Percentiles rank a stretch among this genome's conserved stretches.
Conservation (phyloP, 2,888 invertebrate genomes). For the Brachylomia viminalis region DNA sequence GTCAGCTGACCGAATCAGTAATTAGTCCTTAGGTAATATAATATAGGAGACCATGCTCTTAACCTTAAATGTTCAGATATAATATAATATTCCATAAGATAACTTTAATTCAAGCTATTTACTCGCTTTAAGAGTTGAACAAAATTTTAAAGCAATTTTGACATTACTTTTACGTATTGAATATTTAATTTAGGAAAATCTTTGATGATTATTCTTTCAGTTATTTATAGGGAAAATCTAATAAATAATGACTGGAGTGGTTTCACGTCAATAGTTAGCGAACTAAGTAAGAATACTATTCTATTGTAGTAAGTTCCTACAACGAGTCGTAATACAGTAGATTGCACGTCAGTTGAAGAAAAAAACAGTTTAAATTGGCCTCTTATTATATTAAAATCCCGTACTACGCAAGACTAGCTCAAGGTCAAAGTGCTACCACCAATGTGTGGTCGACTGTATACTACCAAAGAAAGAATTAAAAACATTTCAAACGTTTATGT, state of each 20-base stretch:
- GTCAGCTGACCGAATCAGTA: conserved; percentile 7
- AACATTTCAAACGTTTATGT: no score
- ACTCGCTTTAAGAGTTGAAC: not conserved
- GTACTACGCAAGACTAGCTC: no score
- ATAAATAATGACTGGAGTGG: not conserved
- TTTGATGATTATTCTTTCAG: not conserved
- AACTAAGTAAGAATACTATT: not conserved
- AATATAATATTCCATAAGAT: not conserved
- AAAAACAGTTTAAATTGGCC: no score
- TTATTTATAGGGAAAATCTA: not conserved
- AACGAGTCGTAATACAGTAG: no score
- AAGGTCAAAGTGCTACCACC: not conserved
- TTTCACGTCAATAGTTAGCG: not conserved
- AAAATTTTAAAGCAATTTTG: not conserved
- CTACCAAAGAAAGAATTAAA: no score
- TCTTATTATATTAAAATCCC: no score
- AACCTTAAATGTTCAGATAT: not conserved
- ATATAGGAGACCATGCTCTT: not conserved
- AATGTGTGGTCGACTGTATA: no score
- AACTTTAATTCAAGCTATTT: not conserved
- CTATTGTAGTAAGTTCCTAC: not conserved
- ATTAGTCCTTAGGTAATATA: conserved; percentile 12
- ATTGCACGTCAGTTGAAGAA: no score
- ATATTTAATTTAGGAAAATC: not conserved
- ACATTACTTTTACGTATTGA: not conserved